Evolutionary conservation across 2,797 vertebrate species (phyloP), one percentile per base, ranked within the genome.

Genomic region (Phrynocephalus guinanensis): DNA sequence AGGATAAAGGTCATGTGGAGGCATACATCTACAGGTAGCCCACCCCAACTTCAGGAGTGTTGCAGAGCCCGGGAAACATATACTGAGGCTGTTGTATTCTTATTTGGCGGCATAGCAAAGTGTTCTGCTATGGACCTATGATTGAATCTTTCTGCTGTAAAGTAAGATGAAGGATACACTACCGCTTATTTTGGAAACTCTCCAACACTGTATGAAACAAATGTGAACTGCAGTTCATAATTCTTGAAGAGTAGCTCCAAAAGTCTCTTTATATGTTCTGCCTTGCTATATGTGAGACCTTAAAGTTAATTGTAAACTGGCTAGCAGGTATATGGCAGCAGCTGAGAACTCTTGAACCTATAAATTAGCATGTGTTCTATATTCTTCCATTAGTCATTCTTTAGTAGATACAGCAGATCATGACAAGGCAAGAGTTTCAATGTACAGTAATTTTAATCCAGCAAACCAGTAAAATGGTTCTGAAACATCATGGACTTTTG

Each of bases 231-330:
- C 56, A 77, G 6, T 56, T 66, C 15, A 52, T 13, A 70, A 71
- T n/a, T 52, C n/a, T 48, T 79, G 75, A 70, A 79, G 24, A 30
- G 44, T 70, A 24, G 6, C 44, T 50, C 9, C 18, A 68, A 24
- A 70, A 16, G 20, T 84, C 75, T 20, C 2, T 60, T 73, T 73
- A 75, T 28, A 75, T 22, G 33, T 24, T 30, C 60, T 33, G 28
- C 10, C 30, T 26, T 75, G 70, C 30, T 73, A 26, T 22, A 26
- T 30, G 60, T 60, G 50, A 73, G 20, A 26, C 7, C 6, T 82
- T 30, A 84, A 63, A 75, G 71, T 26, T 56, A 60, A 7, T 83
- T 30, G n/a, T 26, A 71, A 83, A 83, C 48, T 83, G 82, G 82
- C 18, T 56, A 56, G 18, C 50, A 1, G 13, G 28, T 15, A 18